Evolutionary conservation across 1,140 invertebrate genomes (phyloP).

Genomic region (Caenorhabditis elegans): WBcel235 BX284605.5:11725501-11726000

Average conservation of each 20-base stretch:
- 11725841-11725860: neutral
- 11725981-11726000: neutral
- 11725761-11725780: neutral
- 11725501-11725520: neutral
- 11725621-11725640: neutral
- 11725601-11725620: neutral
- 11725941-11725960: neutral
- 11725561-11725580: constrained; percentile 12
- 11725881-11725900: neutral
- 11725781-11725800: neutral
- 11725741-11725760: neutral
- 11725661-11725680: neutral
- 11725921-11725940: neutral
- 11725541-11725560: neutral
- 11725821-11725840: neutral
- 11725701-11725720: neutral
- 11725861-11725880: neutral
- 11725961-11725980: neutral
- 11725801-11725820: constrained; percentile 13
- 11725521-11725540: neutral
- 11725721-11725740: neutral
- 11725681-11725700: neutral
- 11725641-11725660: constrained; percentile 2
- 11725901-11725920: neutral
- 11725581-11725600: no score